phyloP scores from a whole-genome alignment of 2,797 vertebrate genomes.

The Melanotaenia nigrans region DNA sequence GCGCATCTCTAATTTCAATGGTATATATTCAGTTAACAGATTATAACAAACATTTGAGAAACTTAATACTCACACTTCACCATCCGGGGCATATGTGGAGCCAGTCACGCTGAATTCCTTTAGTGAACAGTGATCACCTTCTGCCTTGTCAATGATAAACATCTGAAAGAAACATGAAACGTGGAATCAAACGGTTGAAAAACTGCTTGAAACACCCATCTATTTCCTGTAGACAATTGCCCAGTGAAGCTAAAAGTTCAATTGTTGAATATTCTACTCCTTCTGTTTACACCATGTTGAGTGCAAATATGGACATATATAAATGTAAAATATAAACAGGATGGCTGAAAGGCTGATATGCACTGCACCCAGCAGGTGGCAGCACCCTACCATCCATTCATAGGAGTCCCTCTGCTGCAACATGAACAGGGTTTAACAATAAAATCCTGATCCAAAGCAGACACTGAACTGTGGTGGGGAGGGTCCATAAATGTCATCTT shows the following conservation, averaged over 20 bases:
- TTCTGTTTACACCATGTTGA: background rate
- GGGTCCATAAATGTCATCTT: conserved; percentile 61
- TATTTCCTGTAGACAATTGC: no score
- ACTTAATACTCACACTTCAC: conserved; percentile 91
- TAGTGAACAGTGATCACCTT: conserved; percentile 89
- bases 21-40: background rate
- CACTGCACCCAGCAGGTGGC: conserved; percentile 63
- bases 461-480: conserved; percentile 33
- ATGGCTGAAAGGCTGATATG: background rate
- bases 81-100: conserved; percentile 95
- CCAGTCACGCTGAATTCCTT: conserved; percentile 95
- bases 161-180: conserved; percentile 80
- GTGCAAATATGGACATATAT: background rate
- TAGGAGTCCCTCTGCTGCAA: background rate
- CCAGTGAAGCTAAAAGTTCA: background rate
- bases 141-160: conserved; percentile 91
- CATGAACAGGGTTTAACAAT: conserved; percentile 33
- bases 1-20: background rate
- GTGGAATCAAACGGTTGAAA: conserved; percentile 3
- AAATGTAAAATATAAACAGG: no score
- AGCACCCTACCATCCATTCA: conserved; percentile 26
- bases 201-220: no score
- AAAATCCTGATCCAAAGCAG: conserved; percentile 54
- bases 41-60: background rate
- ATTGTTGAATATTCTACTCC: background rate